Conservation (phyloP, 2,888 invertebrate species). For the Drosophila anomelani region DNA sequence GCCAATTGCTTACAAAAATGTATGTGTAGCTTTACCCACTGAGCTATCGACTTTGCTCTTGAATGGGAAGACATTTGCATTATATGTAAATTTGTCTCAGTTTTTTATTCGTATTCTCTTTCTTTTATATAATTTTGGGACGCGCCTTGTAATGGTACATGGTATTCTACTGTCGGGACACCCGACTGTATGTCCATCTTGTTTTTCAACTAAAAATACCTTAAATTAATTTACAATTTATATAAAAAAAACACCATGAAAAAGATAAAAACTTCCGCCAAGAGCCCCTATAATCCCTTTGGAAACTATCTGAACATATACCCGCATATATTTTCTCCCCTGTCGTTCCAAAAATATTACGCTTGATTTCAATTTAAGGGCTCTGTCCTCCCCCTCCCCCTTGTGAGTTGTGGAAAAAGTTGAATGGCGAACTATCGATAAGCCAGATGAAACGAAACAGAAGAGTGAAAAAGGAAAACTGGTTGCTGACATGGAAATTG, state of each 20-base stretch:
- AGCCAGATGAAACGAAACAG: slow-evolving; percentile 26
- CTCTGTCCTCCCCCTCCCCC: background rate
- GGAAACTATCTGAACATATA: background rate
- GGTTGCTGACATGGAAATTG: slow-evolving; percentile 59
- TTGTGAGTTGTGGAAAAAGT: slow-evolving; percentile 15
- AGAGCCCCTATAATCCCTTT: background rate
- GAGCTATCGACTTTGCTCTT: no score
- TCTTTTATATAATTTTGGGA: no score
- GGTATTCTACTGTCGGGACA: no score
- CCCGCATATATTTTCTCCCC: no score
- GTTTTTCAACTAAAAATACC: background rate
- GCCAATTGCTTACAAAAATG: no score
- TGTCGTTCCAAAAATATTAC: background rate
- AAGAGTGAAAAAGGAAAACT: slow-evolving; percentile 15
- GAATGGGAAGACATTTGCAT: no score
- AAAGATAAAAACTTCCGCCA: background rate
- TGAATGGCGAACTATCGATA: slow-evolving; percentile 29
- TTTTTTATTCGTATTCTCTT: no score
- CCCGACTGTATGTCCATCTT: no score
- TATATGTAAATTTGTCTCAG: no score
- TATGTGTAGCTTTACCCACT: no score
- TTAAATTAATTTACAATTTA: background rate
- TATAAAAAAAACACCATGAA: background rate
- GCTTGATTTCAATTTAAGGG: slow-evolving; percentile 3
- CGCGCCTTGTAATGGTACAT: no score